These are phyloP conservation scores for Tychaedon coryphoeus DNA, from an alignment of 2,113 vertebrate genomes.

Conservation along the genomic window DNA sequence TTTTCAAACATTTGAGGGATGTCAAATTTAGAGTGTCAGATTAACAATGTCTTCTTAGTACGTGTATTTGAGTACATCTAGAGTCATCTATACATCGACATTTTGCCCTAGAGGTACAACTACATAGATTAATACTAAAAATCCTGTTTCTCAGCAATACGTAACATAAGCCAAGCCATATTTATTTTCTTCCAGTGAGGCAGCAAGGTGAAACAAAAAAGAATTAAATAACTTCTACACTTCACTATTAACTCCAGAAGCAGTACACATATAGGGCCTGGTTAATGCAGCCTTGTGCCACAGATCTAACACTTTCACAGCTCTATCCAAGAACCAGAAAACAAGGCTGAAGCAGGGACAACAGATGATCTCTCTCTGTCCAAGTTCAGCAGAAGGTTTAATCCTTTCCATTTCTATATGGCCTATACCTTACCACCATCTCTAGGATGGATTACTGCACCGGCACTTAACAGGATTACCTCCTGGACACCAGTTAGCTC, in stretches of 20 bases:
- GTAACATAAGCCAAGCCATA: not conserved
- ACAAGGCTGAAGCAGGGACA: not conserved
- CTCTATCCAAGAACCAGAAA: not conserved
- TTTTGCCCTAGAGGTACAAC: not conserved
- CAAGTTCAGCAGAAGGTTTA: not conserved
- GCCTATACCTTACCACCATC: not conserved
- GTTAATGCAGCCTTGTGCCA: not conserved
- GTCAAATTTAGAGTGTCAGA: not conserved
- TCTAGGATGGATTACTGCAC: not conserved
- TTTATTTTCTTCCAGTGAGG: not conserved
- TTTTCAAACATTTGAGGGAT: not conserved
- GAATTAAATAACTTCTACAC: not conserved
- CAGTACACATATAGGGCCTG: accelerated
- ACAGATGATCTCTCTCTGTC: not conserved
- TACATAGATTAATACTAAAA: not conserved
- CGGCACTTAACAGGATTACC: not conserved
- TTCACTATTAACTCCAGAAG: not conserved
- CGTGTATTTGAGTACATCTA: not conserved
- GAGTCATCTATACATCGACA: not conserved
- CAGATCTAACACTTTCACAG: not conserved
- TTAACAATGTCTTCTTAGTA: not conserved
- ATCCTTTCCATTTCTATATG: not conserved
- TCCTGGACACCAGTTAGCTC: not conserved
- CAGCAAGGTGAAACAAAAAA: not conserved
- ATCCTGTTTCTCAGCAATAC: not conserved